Base-by-base conservation (phyloP, 2,797 vertebrate genomes). In the Nannoperca australis region DNA sequence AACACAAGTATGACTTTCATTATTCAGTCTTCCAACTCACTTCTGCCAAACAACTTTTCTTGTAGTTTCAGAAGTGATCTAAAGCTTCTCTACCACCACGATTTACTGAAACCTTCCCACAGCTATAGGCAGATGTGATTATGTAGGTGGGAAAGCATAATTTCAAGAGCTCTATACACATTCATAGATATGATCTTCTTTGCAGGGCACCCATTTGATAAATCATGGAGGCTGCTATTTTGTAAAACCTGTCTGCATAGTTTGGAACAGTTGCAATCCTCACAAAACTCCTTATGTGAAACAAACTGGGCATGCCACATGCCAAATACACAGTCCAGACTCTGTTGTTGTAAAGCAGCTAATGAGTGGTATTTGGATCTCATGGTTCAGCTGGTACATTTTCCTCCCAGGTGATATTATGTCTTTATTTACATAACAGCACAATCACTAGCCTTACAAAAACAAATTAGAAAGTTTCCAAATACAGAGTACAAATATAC, bases 71-170 rank as follows among this genome's bases (percentile, higher is more conserved):
- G n/a, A 74, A 36, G 36, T 56, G 56, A 53, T 55, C 1, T 56
- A 20, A 44, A 60, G 42, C 22, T 62, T 38, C 24, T 42, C 4
- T 63, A 38, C 30, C n/a, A 17, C 60, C 54, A 60, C 65, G 42
- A 62, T 68, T 83, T 62, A 72, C 40, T 73, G 27, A 42, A 72
- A 66, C 36, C 24, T 63, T 72, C 68, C 76, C 47, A 59, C 50
- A 56, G 62, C 42, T 27, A 51, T 22, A 24, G n/a, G 1, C 66
- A 70, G 66, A 75, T 66, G 71, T 67, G 50, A 71, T 40, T 62
- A 53, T 42, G 5, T 14, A 20, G 38, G 40, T 36, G 66, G 68
- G 15, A 71, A 60, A 60, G 7, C 30, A 8, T 24, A 11, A 44
- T 69, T 68, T 53, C 30, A 54, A 51, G 32, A 69, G 60, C 2